These are phyloP conservation scores for Trichomalopsis sarcophagae DNA, from an alignment of 1,140 invertebrate species.

Conservation along the genomic window DNA sequence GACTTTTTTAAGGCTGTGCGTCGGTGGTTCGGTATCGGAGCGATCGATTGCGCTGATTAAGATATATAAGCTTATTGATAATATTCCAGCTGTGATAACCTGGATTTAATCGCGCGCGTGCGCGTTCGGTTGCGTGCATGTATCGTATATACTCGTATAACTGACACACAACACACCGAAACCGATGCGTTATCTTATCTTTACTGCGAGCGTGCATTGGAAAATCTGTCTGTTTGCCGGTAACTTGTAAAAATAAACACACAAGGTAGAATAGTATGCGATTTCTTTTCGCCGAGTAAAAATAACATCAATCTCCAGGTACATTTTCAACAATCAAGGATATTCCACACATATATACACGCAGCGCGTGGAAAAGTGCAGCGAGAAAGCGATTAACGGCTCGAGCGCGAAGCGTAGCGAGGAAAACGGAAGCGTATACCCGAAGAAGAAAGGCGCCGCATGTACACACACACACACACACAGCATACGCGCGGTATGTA, in stretches of 20 bases:
- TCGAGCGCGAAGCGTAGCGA: conserved; percentile 32
- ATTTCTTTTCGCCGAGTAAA: too few relatives aligned
- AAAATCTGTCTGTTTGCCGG: too few relatives aligned
- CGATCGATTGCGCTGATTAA: too few relatives aligned
- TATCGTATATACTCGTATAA: too few relatives aligned
- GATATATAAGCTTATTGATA: neutral
- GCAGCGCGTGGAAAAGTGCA: neutral
- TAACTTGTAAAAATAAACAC: too few relatives aligned
- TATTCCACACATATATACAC: neutral
- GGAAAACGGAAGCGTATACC: neutral
- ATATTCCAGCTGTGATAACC: neutral
- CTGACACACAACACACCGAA: too few relatives aligned
- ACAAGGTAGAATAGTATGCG: too few relatives aligned
- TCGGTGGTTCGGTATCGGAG: too few relatives aligned
- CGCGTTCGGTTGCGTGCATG: too few relatives aligned
- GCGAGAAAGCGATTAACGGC: conserved; percentile 15
- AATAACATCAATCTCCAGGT: neutral
- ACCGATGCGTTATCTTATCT: too few relatives aligned
- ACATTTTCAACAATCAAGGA: neutral
- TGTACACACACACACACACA: neutral
- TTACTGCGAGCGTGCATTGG: too few relatives aligned
- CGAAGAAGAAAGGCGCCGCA: neutral
- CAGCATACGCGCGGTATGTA: neutral
- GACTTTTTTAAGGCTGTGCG: too few relatives aligned
- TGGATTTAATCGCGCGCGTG: neutral